A percentile compares a stretch with the other conserved stretches of the same genome.
Conservation (phyloP, 1,140 invertebrate species). For the Temnothorax nylanderi region DNA sequence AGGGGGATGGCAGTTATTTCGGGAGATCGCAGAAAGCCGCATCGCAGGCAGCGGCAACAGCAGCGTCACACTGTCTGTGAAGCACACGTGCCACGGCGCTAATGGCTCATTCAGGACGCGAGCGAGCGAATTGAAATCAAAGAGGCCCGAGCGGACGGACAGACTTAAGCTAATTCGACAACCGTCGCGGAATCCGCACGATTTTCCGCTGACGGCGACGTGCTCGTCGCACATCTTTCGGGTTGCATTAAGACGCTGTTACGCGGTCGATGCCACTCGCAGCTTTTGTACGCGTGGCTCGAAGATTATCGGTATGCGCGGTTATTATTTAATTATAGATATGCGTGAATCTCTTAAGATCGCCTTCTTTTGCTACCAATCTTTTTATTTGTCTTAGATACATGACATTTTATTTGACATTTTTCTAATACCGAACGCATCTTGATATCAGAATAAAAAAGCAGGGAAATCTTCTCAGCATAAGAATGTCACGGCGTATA, state of each 20-base stretch:
- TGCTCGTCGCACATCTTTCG: not conserved
- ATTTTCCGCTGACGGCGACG: not conserved
- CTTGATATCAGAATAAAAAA: not conserved
- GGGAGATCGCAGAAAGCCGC: conserved; percentile 38
- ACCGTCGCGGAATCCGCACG: conserved; percentile 27
- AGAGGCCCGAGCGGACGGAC: not conserved
- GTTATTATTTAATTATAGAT: not conserved
- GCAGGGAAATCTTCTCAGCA: not conserved
- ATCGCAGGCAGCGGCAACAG: not conserved
- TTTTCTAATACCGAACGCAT: not conserved
- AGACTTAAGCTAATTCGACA: conserved; percentile 28
- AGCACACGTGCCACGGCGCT: conserved; percentile 53
- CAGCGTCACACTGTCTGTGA: conserved; percentile 74
- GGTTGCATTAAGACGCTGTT: not conserved
- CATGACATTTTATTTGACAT: not conserved
- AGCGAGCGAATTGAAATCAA: conserved; percentile 65
- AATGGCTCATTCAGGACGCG: conserved; percentile 70
- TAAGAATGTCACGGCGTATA: not conserved
- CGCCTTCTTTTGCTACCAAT: not conserved
- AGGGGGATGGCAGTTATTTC: conserved; percentile 63
- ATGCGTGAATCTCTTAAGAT: not conserved
- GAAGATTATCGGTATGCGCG: conserved; percentile 19
- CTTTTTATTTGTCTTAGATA: not conserved
- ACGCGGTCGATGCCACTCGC: conserved; percentile 30
- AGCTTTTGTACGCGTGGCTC: not conserved